Base-by-base conservation (phyloP, 1,140 invertebrate species). In the Macrobrachium rosenbergii region DNA sequence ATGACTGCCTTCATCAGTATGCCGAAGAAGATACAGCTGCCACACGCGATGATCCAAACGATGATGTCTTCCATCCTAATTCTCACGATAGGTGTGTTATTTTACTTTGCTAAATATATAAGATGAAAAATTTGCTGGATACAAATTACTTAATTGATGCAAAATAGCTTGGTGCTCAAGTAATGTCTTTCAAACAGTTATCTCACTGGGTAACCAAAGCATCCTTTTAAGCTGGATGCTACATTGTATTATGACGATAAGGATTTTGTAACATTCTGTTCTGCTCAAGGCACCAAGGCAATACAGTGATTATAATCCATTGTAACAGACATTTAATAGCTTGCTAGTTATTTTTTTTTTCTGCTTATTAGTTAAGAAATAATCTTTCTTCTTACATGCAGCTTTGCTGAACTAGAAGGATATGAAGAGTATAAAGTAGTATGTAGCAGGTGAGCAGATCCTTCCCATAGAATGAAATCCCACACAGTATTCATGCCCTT, bases 381-480 rank as follows among this genome's bases (percentile, higher is more conserved):
- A 23, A 14, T 21, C 64, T 14, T 62, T 23, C 45, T 64, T 21
- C 60, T 23, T 37, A 75, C 85, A 82, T 84, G 72, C 85, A 84
- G 84, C 87, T 85, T 89, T 67, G 72, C 79, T 45, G 76, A 90
- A 21, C 75, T 87, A 23, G 85, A 88, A 88, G 84, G 89, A 82
- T 88, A 82, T 89, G 87, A 89, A 81, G 87, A 89, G 76, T 88
- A 90, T 78, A 91, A 90, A 82, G 84, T 91, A 87, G 89, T 90
- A 19, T 85, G 82, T 73, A 88, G 83, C 58, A 87, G 90, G 69
- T 88, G 90, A 73, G 83, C 23, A 69, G 5, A 7, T 16, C 5
- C 45, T 52, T 58, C 21, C 19, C 14, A 5, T 52, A 12, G 3
- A 58, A 52, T 52, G n/a, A 45, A 45, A 5, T 14, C n/a, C 58